phyloP scores from a whole-genome alignment of 2,113 vertebrate species.

The Hiodon alosoides region DNA sequence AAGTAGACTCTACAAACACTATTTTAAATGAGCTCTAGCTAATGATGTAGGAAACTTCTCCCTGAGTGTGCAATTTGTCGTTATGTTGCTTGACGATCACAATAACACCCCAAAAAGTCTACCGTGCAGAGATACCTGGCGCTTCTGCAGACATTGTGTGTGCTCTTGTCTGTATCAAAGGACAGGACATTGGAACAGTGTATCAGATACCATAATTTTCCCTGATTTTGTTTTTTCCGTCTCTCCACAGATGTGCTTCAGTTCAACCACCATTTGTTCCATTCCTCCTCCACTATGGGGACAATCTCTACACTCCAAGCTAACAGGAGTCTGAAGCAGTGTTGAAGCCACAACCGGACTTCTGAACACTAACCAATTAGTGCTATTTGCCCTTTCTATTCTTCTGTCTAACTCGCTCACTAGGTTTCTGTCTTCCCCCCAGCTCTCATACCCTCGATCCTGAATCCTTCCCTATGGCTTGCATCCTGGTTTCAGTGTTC shows the following conservation, averaged over 20 bases:
- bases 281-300: not conserved
- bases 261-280: slow-evolving; percentile 37
- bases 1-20: too few relatives aligned
- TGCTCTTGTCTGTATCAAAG: not conserved
- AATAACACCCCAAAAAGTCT: not conserved
- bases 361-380: too few relatives aligned
- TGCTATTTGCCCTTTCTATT: not conserved
- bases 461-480: slow-evolving; percentile 66
- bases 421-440: not conserved
- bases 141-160: not conserved
- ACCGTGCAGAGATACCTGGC: not conserved
- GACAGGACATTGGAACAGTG: not conserved
- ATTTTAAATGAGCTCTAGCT: too few relatives aligned
- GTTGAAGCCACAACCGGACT: too few relatives aligned
- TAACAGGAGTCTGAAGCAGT: too few relatives aligned
- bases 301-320: too few relatives aligned
- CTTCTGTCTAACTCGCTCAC: too few relatives aligned
- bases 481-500: slow-evolving; percentile 67
- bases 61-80: too few relatives aligned
- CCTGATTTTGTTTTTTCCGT: slow-evolving; percentile 38
- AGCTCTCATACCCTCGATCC: slow-evolving; percentile 17
- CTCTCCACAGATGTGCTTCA: slow-evolving; percentile 56
- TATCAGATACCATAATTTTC: slow-evolving; percentile 16
- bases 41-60: too few relatives aligned
- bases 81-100: too few relatives aligned